phyloP scores from a whole-genome alignment of 2,888 invertebrate species.

The Metacarcinus magister region DNA sequence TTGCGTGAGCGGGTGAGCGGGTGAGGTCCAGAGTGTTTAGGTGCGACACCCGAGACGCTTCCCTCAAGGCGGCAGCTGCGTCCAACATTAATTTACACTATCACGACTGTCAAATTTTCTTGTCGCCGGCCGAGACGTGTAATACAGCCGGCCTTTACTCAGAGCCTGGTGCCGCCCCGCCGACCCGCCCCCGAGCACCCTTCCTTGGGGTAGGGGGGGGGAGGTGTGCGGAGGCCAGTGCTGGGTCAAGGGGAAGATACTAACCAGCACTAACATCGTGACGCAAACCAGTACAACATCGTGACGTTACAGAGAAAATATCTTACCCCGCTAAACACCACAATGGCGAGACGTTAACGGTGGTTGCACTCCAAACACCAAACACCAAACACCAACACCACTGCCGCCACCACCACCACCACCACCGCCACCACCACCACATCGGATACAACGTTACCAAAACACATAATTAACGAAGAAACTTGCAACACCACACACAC shows the following conservation, averaged over 20 bases:
- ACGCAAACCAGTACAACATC: slow-evolving; percentile 14
- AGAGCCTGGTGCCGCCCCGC: not conserved
- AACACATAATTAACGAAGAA: not conserved
- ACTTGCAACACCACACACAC: not conserved
- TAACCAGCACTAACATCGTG: not conserved
- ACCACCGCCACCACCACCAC: too few species aligned
- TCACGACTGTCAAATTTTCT: slow-evolving; percentile 67
- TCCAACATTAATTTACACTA: slow-evolving; percentile 66
- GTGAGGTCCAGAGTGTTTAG: slow-evolving; percentile 52
- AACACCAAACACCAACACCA: too few species aligned
- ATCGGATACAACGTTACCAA: not conserved
- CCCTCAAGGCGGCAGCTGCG: slow-evolving; percentile 64
- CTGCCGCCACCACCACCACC: too few species aligned
- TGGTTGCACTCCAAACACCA: not conserved
- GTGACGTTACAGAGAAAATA: not conserved
- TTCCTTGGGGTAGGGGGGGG: not conserved
- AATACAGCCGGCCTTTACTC: slow-evolving; percentile 21
- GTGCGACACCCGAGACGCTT: slow-evolving; percentile 55
- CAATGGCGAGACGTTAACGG: slow-evolving; percentile 26
- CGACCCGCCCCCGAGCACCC: not conserved
- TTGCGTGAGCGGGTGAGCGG: not conserved
- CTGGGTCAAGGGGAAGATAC: not conserved
- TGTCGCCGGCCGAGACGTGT: slow-evolving; percentile 59
- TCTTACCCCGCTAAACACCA: not conserved
- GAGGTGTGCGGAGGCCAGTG: not conserved